Evolutionary conservation across 92 coral and sea anemone genomes (phyloP), one percentile per base, ranked within the genome.

Genomic region (Isaurus tuberculatus): DNA sequence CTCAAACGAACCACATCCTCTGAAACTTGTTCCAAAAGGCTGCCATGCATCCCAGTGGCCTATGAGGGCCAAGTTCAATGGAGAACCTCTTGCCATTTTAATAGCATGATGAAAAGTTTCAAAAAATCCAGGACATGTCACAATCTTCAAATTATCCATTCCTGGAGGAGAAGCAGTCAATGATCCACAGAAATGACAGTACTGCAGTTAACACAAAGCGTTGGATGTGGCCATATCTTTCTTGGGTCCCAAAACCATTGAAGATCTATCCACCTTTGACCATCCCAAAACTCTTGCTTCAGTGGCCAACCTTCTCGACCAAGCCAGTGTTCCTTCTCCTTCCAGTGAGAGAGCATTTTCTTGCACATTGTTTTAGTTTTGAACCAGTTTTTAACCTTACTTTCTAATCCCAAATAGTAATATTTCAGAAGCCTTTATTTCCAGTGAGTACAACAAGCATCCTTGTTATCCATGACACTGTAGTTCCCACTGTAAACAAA

Each of bases 361-460:
- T 69, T 68, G 81, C 91, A 87, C 86, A 83, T 70, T 16, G 71
- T 79, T 53, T 75, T 43, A 57, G 81, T 79, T 43, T 84, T 83
- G 65, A 91, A 91, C 95, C 95, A 89, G 84, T 91, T 86, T 72
- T 83, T 89, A 19, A 89, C 86, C 78, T 91, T 91, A 13, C 82
- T 77, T 27, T 72, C 75, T 36, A 91, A 78, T 71, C 89, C 95
- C 73, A 91, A 88, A 70, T 91, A 91, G 40, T 75, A 91, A 71
- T 89, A 91, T 64, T 88, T 88, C 31, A 91, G 57, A 66, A 86
- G 83, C 69, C 90, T 89, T 19, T 63, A 27, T 32, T 57, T 79
- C 27, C 95, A 89, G 40, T 83, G 85, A 40, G 43, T 6, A 51
- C 92, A 91, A 37, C 61, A 19, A 66, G 86, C 92, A 32, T 34